Evolutionary conservation across 2,797 vertebrate species (phyloP), one percentile per base, ranked within the genome.

Genomic region (Austrolebias charrua): DNA sequence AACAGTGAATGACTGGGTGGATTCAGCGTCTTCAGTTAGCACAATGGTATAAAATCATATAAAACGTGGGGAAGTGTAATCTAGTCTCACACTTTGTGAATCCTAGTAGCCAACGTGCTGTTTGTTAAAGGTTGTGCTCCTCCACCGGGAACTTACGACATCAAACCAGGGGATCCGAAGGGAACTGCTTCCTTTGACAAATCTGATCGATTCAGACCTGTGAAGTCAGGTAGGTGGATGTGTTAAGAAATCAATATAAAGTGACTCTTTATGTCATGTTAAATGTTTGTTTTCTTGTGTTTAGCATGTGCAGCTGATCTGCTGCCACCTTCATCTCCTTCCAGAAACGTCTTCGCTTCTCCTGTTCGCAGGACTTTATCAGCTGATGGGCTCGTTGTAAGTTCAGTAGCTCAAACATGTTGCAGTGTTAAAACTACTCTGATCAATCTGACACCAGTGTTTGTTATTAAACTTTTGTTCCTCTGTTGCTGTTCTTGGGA

Each of bases 101-200:
- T 20, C n/a, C n/a, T 11, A 35, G 14, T 3, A 9, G 19, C 49
- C 66, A 19, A 69, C 33, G 2, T 7, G 46, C 49, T 69, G 49
- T 14, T 75, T 60, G 0, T 33, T 13, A 13, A 55, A 96, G 96
- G 90, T 2, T 92, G 90, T 75, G 90, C 89, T 2, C 93, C 93
- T 2, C 69, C 92, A 24, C 94, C 86, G 19, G 92, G 93, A 12
- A 75, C 93, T 49, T 90, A 88, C 52, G 93, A 94, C 4, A 64
- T 93, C 24, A 95, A 91, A 79, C 43, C 87, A 1, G 89, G 82
- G 20, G 94, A 93, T 0, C 50, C 63, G 9, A 95, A 88, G 78
- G 93, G 92, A 73, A 86, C 90, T 1, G 87, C 89, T 11, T 93
- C 93, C 2, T 98, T 96, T 84, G 93, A 94, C 48, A 94, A 90